Evolutionary conservation across 2,797 vertebrate genomes (phyloP), one percentile per base, ranked within the genome.

Genomic region (Parauchenoglanis punctatus): DNA sequence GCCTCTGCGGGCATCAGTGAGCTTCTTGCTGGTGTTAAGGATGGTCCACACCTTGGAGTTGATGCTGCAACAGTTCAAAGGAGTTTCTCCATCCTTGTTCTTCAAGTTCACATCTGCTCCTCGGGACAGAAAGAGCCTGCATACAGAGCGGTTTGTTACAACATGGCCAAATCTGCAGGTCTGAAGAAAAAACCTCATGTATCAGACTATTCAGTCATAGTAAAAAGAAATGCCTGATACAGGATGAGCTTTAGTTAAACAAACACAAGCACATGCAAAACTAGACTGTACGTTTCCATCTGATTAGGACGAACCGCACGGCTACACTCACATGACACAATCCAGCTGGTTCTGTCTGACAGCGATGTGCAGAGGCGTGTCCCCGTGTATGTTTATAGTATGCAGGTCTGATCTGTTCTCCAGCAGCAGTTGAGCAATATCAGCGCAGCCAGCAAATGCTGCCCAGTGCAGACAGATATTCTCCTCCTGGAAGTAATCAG

Each of bases 381-480:
- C 98, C 1, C 98, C 97, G 0, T 99, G 98, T 86, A 99, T 88
- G 90, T 99, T 99, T 87, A 97, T 93, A 0, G 97, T 96, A 0
- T 95, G 95, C 35, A 98, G 93, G 94, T 99, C 97, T 31, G 97
- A 98, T 80, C 94, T 95, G 12, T 97, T 97, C 31, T 98, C 97
- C 92, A 99, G 94, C 89, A 99, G 95, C 70, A 97, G 96, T 94
- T 97, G 97, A 0, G 97, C 96, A 0, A 98, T 94, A 90, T 98
- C 97, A 68, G 97, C 96, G 0, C 96, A 97, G 87, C 98, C 98
- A 0, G 98, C 97, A 91, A 99, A 98, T 0, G 98, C 98, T 0
- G 97, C 98, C 98, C 98, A 99, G 94, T 99, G 98, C 90, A 99
- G 95, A 89, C 98, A 98, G 77, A 99, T 97, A 65, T 99, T 99